Evolutionary conservation across 2,888 invertebrate species (phyloP).

Genomic region (Tolmerus cingulatus): DNA sequence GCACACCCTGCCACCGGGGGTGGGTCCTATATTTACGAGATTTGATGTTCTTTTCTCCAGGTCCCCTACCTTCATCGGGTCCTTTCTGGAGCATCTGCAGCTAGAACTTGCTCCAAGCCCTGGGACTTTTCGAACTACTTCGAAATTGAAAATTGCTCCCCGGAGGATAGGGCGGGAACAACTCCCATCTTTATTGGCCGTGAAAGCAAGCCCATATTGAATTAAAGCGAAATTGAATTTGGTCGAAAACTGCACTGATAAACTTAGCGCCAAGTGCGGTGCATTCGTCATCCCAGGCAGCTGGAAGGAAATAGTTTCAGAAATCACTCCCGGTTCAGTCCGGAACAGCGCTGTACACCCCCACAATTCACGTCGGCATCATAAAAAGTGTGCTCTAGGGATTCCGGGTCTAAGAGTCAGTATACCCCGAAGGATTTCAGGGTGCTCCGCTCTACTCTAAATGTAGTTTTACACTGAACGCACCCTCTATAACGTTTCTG

Average conservation of each 20-base stretch:
- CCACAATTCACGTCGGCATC: not conserved
- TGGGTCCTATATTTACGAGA: not conserved
- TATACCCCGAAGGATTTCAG: not conserved
- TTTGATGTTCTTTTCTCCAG: conserved; percentile 1
- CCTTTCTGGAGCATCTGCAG: not conserved
- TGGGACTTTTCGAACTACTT: not conserved
- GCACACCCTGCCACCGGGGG: not conserved
- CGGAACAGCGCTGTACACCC: not conserved
- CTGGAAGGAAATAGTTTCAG: not conserved
- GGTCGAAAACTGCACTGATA: not conserved
- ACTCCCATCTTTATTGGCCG: conserved; percentile 23
- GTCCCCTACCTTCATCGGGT: not conserved
- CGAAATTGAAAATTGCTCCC: not conserved
- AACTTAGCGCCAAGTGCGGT: not conserved
- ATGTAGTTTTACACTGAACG: not conserved
- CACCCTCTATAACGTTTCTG: not conserved
- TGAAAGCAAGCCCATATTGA: conserved; percentile 11
- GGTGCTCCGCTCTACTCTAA: not conserved
- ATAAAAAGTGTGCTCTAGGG: not conserved
- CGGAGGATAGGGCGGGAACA: not conserved
- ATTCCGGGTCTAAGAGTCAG: not conserved
- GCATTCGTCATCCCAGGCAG: conserved; percentile 1
- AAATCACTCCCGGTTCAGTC: not conserved
- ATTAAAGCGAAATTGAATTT: conserved; percentile 29
- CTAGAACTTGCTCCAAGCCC: not conserved